Evolutionary conservation across 2,888 invertebrate species (phyloP).

Genomic region (Caenorhabditis sp.): DNA sequence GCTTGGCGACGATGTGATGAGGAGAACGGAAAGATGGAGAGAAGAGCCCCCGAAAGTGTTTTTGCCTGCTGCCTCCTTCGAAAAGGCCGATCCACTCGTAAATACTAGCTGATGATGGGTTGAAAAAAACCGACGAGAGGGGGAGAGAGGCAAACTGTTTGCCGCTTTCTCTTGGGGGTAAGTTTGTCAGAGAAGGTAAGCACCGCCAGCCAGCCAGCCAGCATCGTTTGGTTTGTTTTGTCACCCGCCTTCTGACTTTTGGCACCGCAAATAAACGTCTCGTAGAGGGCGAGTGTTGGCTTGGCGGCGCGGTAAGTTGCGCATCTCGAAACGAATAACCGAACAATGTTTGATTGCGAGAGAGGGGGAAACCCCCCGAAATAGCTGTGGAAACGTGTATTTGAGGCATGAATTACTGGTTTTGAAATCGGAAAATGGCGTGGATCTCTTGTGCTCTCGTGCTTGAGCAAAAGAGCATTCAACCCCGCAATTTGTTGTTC

Average conservation of each 20-base stretch:
- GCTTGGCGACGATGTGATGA: conserved; percentile 8
- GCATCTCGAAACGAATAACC: conserved; percentile 43
- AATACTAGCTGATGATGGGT: neutral
- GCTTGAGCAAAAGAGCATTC: no score
- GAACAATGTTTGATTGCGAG: conserved; percentile 52
- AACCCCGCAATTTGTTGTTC: conserved; percentile 1
- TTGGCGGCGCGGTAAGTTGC: conserved; percentile 14
- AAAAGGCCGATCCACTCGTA: conserved; percentile 23
- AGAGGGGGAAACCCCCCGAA: no score
- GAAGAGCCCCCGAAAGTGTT: conserved; percentile 29
- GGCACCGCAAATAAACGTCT: conserved; percentile 60
- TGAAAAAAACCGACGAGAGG: conserved; percentile 4
- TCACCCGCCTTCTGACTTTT: conserved; percentile 30
- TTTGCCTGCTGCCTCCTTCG: no score
- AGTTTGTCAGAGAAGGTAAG: conserved; percentile 16
- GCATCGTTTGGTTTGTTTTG: conserved; percentile 43
- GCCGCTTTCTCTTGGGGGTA: neutral
- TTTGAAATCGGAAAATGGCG: conserved; percentile 10
- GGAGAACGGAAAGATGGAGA: neutral
- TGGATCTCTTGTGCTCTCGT: conserved; percentile 8
- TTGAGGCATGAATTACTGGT: conserved; percentile 17
- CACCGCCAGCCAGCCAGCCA: no score
- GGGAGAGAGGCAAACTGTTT: conserved; percentile 20
- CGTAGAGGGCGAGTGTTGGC: conserved; percentile 23
- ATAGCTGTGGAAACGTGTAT: conserved; percentile 39